Percentiles rank a stretch among this genome's conserved stretches.
phyloP scores from a whole-genome alignment of 1,140 invertebrate species.

The Apolygus lucorum region DNA sequence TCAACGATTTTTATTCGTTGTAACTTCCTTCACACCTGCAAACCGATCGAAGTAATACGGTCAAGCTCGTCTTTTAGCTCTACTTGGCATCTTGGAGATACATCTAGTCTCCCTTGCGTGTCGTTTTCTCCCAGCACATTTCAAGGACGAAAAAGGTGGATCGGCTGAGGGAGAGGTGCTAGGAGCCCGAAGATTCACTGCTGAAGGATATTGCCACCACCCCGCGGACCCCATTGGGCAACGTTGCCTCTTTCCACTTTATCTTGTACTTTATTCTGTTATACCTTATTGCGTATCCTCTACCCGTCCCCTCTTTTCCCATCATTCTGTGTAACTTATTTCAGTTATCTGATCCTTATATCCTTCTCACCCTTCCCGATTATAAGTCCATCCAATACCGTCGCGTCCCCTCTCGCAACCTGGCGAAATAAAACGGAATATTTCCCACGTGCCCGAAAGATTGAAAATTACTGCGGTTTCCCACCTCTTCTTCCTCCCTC shows the following conservation, averaged over 20 bases:
- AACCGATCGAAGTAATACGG: too few relatives aligned
- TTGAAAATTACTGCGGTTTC: neutral
- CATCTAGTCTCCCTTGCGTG: too few relatives aligned
- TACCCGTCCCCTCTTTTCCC: neutral
- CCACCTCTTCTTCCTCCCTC: too few relatives aligned
- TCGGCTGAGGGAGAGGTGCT: neutral
- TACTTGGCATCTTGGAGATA: too few relatives aligned
- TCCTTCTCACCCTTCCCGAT: conserved; percentile 8
- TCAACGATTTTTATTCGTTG: too few relatives aligned
- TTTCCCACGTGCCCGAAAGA: neutral
- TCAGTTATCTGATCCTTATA: conserved; percentile 16
- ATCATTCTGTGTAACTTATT: conserved; percentile 3
- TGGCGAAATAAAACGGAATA: neutral
- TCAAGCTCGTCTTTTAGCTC: too few relatives aligned
- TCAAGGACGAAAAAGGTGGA: neutral
- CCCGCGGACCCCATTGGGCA: neutral
- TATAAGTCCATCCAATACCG: neutral
- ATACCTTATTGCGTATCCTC: conserved; percentile 9
- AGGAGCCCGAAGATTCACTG: conserved; percentile 2
- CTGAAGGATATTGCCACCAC: conserved; percentile 8
- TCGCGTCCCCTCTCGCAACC: neutral
- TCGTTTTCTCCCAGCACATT: neutral
- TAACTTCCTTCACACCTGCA: too few relatives aligned
- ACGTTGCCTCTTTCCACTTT: neutral
- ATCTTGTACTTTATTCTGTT: conserved; percentile 17